Evolutionary conservation across 1,140 invertebrate species (phyloP), one percentile per base, ranked within the genome.

Genomic region (Drosophila neocordata): DNA sequence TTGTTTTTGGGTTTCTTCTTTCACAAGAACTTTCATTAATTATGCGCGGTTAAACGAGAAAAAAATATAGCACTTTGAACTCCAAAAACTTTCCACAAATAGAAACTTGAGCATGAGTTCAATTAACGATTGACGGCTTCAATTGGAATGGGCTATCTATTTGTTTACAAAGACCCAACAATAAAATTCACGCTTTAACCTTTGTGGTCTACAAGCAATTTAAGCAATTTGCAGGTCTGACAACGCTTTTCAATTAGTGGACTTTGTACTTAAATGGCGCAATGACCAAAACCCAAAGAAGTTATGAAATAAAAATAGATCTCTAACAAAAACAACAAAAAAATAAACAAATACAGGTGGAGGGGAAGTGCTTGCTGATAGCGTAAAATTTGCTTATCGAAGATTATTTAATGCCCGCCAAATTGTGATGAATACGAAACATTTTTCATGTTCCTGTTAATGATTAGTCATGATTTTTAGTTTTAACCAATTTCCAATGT

Each of bases 301-400:
- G 24, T 79, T 69, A 66, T 64, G 67, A 48, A 65, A 79, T 64
- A 24, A 8, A 57, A 65, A 80, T 76, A 77, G 65, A 82, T 73
- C 59, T 15, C 27, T 53, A 73, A 31, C 11, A 51, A 18, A n/a
- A 35, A 9, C 31, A 51, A 31, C 6, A 31, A 6, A 31, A 6
- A 31, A 1, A 4, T 31, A 31, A 1, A 31, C 5, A 31, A 1
- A 31, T 31, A 31, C 7, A 31, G 1, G 27, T 9, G 41, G 13
- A 13, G n/a, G 1, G 53, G 22, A 56, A 70, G 65, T 68, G 48
- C 65, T 38, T 9, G 59, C 71, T 69, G 80, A 84, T 83, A 75
- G 72, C 65, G 51, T 48, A 38, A 13, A 70, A 79, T 84, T 84
- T 64, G 69, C 82, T 84, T 84, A 84, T 84, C 81, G 68, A 13